These are phyloP conservation scores for Babyrousa celebensis DNA, from an alignment of 2,797 vertebrate genomes.

Conservation along the genomic window DNA sequence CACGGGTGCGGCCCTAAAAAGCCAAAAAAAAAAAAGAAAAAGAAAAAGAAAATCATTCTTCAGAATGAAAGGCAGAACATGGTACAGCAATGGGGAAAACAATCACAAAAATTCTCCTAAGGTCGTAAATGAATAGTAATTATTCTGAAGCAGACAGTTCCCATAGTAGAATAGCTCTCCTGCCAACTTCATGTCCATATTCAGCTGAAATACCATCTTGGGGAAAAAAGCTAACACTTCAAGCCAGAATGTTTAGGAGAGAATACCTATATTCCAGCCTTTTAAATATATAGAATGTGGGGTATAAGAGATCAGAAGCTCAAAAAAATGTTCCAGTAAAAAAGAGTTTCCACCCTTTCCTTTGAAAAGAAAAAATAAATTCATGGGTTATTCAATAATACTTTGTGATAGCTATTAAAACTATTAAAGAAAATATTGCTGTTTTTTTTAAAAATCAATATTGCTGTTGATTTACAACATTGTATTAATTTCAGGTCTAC, in stretches of 20 bases:
- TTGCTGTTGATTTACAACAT: neutral
- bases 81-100: neutral
- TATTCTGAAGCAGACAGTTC: conserved; percentile 64
- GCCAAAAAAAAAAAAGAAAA: too few species aligned
- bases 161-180: neutral
- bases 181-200: conserved; percentile 44
- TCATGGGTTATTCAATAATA: neutral
- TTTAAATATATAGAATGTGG: neutral
- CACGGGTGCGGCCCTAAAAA: too few species aligned
- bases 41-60: conserved; percentile 66
- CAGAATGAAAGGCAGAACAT: conserved; percentile 74
- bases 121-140: conserved; percentile 23
- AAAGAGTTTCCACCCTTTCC: neutral
- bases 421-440: neutral
- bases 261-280: neutral
- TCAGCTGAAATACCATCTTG: conserved; percentile 54
- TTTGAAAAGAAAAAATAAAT: conserved; percentile 22
- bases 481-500: neutral
- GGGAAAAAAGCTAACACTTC: conserved; percentile 69
- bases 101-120: conserved; percentile 27
- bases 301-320: neutral
- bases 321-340: neutral
- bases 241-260: conserved; percentile 58
- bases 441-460: neutral
- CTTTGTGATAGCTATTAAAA: neutral